Conservation (phyloP, 30 jellyfish, hydroid and myxozoan species). For the Catostylus mosaicus region DNA sequence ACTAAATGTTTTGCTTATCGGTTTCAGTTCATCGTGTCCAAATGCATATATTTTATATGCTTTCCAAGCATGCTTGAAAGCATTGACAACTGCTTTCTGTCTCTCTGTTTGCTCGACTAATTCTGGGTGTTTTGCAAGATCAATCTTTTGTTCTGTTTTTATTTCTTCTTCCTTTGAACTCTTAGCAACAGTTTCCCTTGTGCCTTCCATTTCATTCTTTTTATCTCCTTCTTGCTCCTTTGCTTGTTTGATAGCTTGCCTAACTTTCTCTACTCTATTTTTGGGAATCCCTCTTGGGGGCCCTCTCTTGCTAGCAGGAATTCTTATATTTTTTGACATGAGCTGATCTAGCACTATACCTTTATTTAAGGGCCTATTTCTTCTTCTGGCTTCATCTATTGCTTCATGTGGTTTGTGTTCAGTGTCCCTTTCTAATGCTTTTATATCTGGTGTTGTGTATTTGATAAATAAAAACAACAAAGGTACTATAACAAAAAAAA, state of each 20-base stretch:
- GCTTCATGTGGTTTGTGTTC: slow-evolving; percentile 59
- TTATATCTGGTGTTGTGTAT: slow-evolving; percentile 64
- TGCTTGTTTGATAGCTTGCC: neutral
- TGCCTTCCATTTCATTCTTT: neutral
- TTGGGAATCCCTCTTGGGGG: slow-evolving; percentile 72
- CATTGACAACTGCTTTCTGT: slow-evolving; percentile 83
- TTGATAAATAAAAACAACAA: slow-evolving; percentile 33
- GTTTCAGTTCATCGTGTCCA: slow-evolving; percentile 97
- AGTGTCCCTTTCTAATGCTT: slow-evolving; percentile 52
- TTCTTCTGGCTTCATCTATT: slow-evolving; percentile 39
- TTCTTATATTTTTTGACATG: neutral
- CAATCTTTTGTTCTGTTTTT: slow-evolving; percentile 4
- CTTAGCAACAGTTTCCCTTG: neutral
- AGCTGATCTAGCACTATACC: slow-evolving; percentile 6
- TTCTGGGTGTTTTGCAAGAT: slow-evolving; percentile 81
- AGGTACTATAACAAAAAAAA: slow-evolving; percentile 46
- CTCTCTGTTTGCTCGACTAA: slow-evolving; percentile 65
- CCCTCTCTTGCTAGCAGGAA: slow-evolving; percentile 50
- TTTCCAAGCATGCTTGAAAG: slow-evolving; percentile 94
- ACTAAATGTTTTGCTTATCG: slow-evolving; percentile 67
- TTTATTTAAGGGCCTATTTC: slow-evolving; percentile 26
- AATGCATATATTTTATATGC: slow-evolving; percentile 88
- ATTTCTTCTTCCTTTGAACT: neutral
- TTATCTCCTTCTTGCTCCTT: neutral
- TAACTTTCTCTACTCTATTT: slow-evolving; percentile 4